These are phyloP conservation scores for Colinus virginianus DNA, from an alignment of 2,113 vertebrate species.

Conservation along the genomic window DNA sequence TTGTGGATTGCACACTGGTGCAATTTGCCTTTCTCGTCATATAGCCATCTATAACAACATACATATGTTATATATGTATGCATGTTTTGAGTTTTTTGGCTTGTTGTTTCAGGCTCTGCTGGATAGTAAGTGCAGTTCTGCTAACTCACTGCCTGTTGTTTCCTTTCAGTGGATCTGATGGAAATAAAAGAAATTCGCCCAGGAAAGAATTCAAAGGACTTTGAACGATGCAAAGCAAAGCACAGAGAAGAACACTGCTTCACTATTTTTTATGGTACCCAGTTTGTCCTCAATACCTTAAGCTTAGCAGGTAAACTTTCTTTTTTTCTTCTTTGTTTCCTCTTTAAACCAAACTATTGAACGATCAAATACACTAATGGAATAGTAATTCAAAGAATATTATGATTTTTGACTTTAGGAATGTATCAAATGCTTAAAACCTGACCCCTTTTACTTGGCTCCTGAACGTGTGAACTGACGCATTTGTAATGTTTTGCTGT, in stretches of 20 bases:
- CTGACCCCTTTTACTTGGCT: neutral
- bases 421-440: neutral
- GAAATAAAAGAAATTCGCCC: conserved; percentile 94
- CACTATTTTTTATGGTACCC: conserved; percentile 91
- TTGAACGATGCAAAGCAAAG: conserved; percentile 90
- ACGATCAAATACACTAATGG: neutral
- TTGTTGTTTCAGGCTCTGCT: neutral
- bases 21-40: neutral
- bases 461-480: neutral
- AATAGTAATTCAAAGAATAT: neutral
- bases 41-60: neutral
- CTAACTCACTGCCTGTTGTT: neutral
- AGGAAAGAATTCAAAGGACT: conserved; percentile 94
- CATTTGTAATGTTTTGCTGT: neutral
- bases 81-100: neutral
- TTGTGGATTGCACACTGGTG: neutral
- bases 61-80: neutral
- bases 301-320: conserved; percentile 88
- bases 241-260: conserved; percentile 90
- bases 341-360: neutral
- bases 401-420: neutral
- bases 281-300: conserved; percentile 93
- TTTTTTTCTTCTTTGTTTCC: neutral
- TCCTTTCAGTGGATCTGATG: conserved; percentile 90
- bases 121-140: neutral